A percentile compares a stretch with the other conserved stretches of the same genome.
These are phyloP conservation scores for Xestia ashworthii DNA, from an alignment of 2,888 invertebrate genomes.

Conservation along the genomic window DNA sequence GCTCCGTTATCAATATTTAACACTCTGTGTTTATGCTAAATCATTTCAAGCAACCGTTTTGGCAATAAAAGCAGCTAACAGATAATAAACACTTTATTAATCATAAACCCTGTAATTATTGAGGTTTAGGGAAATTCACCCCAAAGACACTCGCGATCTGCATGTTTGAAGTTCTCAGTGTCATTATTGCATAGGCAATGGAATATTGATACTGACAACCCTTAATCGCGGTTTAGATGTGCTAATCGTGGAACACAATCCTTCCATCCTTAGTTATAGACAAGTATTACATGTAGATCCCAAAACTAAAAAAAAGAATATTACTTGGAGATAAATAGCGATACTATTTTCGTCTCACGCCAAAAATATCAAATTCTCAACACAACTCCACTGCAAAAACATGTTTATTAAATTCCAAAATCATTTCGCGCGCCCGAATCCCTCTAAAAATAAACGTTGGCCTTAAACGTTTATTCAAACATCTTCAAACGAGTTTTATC, in stretches of 20 bases:
- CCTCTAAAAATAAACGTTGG: conserved; percentile 31
- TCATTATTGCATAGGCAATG: too few relatives aligned
- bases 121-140: too few relatives aligned
- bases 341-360: neutral
- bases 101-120: neutral
- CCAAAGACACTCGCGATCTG: too few relatives aligned
- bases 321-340: neutral
- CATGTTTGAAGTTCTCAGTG: too few relatives aligned
- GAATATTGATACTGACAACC: too few relatives aligned
- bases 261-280: too few relatives aligned
- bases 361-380: conserved; percentile 4
- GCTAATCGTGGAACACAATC: too few relatives aligned
- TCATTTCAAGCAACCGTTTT: conserved; percentile 47
- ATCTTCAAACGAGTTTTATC: conserved; percentile 44
- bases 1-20: conserved; percentile 56
- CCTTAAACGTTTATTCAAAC: conserved; percentile 42
- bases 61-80: conserved; percentile 29
- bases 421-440: conserved; percentile 17
- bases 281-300: too few relatives aligned
- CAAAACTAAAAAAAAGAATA: too few relatives aligned
- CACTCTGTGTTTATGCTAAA: conserved; percentile 55
- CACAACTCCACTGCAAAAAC: conserved; percentile 15
- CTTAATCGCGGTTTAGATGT: too few relatives aligned
- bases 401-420: conserved; percentile 33
- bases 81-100: conserved; percentile 24